Evolutionary conservation across 2,113 vertebrate genomes (phyloP).

Genomic region (Xenopus borealis): DNA sequence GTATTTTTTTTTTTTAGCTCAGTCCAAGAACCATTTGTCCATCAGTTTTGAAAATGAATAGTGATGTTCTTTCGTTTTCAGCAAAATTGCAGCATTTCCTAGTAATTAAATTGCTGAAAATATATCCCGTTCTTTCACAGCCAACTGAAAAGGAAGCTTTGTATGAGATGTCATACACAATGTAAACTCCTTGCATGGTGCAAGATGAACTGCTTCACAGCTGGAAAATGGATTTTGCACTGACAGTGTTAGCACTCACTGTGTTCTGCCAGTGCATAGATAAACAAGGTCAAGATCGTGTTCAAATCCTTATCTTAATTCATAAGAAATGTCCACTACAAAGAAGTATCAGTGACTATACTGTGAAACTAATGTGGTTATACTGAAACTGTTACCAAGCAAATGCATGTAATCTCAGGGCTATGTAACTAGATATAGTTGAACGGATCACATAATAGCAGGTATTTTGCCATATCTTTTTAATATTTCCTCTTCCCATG

Average conservation of each 20-base stretch:
- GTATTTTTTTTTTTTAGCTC: slow-evolving; percentile 55
- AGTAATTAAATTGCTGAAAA: slow-evolving; percentile 82
- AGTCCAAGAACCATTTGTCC: slow-evolving; percentile 81
- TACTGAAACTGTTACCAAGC: slow-evolving; percentile 2
- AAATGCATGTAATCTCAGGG: slow-evolving; percentile 2
- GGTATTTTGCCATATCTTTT: neutral
- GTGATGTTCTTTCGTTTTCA: slow-evolving; percentile 61
- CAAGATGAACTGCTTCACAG: slow-evolving; percentile 11
- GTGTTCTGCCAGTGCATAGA: neutral
- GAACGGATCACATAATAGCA: neutral
- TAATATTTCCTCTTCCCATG: no score
- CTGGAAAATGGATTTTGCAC: neutral
- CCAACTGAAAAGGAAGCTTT: slow-evolving; percentile 51
- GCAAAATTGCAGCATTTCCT: slow-evolving; percentile 80
- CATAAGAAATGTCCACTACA: slow-evolving; percentile 2
- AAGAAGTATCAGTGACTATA: slow-evolving; percentile 7
- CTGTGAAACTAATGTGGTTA: neutral
- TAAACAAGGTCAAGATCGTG: neutral
- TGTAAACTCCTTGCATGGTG: slow-evolving; percentile 16
- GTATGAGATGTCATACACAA: slow-evolving; percentile 21
- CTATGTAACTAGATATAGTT: slow-evolving; percentile 2
- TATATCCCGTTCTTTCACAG: slow-evolving; percentile 72
- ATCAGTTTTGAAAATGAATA: slow-evolving; percentile 62
- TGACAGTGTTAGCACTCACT: slow-evolving; percentile 6
- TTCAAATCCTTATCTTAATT: slow-evolving; percentile 9